phyloP scores from a whole-genome alignment of 1,140 invertebrate species.

The Scaptomyza graminum region DNA sequence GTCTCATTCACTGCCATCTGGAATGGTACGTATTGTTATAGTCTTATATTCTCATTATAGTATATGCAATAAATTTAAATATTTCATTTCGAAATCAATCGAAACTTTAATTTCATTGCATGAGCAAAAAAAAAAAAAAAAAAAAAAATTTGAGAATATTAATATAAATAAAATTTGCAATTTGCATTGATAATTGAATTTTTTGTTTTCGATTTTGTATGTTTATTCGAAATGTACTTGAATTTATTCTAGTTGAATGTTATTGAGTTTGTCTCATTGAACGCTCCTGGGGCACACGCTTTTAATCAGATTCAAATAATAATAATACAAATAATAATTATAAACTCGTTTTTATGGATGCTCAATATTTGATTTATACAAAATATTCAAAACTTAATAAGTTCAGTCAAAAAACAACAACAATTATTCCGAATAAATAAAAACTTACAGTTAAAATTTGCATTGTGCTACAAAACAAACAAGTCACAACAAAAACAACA shows the following conservation, averaged over 20 bases:
- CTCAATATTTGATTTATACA: conserved; percentile 56
- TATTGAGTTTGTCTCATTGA: conserved; percentile 80
- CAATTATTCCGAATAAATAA: conserved; percentile 19
- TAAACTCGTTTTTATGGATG: conserved; percentile 66
- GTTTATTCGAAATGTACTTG: conserved; percentile 53
- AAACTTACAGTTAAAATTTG: conserved; percentile 55
- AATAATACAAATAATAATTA: conserved; percentile 23
- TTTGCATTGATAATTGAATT: conserved; percentile 47
- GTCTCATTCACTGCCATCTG: conserved; percentile 83
- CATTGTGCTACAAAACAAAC: conserved; percentile 49
- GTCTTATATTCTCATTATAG: conserved; percentile 17
- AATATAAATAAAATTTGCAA: conserved; percentile 27
- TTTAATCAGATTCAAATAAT: conserved; percentile 54
- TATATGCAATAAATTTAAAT: conserved; percentile 55
- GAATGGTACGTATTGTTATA: conserved; percentile 79
- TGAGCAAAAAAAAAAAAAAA: conserved; percentile 49
- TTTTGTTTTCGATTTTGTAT: conserved; percentile 54
- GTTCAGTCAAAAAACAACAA: conserved; percentile 31
- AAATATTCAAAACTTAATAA: conserved; percentile 25
- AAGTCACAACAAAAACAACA: conserved; percentile 42
- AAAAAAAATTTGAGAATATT: conserved; percentile 1
- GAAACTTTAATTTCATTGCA: conserved; percentile 66
- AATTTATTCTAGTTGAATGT: conserved; percentile 77
- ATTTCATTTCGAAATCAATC: conserved; percentile 47
- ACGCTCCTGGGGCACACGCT: conserved; percentile 82